phyloP scores from a whole-genome alignment of 2,888 invertebrate genomes.

The Acronicta aceris region DNA sequence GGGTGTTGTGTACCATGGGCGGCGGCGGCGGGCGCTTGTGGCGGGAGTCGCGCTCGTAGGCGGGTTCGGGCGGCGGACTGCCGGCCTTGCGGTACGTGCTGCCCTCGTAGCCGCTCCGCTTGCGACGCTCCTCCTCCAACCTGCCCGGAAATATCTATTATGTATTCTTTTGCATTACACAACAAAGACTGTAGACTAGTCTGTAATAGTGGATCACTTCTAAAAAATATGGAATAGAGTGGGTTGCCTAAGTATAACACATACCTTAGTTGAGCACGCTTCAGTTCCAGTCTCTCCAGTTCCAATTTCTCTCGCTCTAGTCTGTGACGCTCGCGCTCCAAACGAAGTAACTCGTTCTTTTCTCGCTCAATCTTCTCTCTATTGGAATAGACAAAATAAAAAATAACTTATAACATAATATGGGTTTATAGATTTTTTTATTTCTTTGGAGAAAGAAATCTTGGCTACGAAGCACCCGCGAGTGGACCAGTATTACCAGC shows the following conservation, averaged over 20 bases:
- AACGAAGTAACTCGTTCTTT: slow-evolving; percentile 94
- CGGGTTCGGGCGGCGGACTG: slow-evolving; percentile 79
- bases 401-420: background rate
- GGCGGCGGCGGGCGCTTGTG: slow-evolving; percentile 82
- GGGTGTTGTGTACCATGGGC: slow-evolving; percentile 63
- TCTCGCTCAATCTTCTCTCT: slow-evolving; percentile 96
- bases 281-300: slow-evolving; percentile 94
- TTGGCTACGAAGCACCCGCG: too few relatives aligned
- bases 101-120: slow-evolving; percentile 85
- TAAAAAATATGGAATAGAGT: too few relatives aligned
- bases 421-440: too few relatives aligned
- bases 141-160: slow-evolving; percentile 58
- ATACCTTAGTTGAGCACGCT: slow-evolving; percentile 93
- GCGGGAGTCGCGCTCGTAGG: slow-evolving; percentile 79
- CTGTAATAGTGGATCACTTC: too few relatives aligned
- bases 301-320: slow-evolving; percentile 93
- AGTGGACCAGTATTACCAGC: too few relatives aligned
- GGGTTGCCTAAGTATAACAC: too few relatives aligned
- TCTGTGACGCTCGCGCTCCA: slow-evolving; percentile 95
- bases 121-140: slow-evolving; percentile 90
- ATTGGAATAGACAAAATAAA: slow-evolving; percentile 21
- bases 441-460: too few relatives aligned
- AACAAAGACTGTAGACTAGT: too few relatives aligned
- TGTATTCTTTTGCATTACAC: too few relatives aligned
- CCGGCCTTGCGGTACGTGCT: slow-evolving; percentile 80